Evolutionary conservation across 2,113 vertebrate species (phyloP), one percentile per base, ranked within the genome.

Genomic region (Vombatus ursinus): DNA sequence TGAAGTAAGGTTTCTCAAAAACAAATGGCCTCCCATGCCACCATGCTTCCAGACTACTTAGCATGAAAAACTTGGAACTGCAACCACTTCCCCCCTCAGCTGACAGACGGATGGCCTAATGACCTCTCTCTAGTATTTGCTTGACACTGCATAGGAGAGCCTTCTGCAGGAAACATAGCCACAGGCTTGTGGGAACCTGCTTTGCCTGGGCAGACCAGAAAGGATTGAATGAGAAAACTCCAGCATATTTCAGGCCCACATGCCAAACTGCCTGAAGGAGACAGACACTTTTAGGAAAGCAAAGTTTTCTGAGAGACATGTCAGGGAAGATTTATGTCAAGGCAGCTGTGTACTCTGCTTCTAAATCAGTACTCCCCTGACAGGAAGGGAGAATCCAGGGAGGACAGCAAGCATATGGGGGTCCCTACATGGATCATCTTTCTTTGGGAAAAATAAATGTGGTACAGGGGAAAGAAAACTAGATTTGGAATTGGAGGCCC

Each of bases 221-320:
- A 53, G 54, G 93, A 93, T 37, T 91, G 89, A 52, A 50, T 24
- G 31, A 89, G 28, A 84, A 1, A 2, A 50, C 52, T 0, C 19
- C 26, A 28, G 50, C 92, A 90, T 50, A 92, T 94, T 96, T 96
- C 93, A 96, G 91, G 92, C 0, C 22, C 94, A 93, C 94, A 95
- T 94, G 89, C n/a, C 91, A 98, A 97, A 96, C 25, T 0, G 3
- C 97, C 95, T 94, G 84, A 23, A 97, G 96, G 94, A 96, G 94
- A 97, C 90, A 94, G 14, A 84, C 44, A 94, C 94, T 95, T 94
- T 95, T 3, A 95, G 96, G 54, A 93, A 94, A 16, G 37, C 52
- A 97, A 96, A 97, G 54, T 31, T 52, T 90, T 93, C 91, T 1
- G 0, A 95, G 95, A 94, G 68, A 68, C 96, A 96, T 0, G 2